Base-by-base conservation (phyloP, 2,888 invertebrate genomes). In the Drosophila merina region DNA sequence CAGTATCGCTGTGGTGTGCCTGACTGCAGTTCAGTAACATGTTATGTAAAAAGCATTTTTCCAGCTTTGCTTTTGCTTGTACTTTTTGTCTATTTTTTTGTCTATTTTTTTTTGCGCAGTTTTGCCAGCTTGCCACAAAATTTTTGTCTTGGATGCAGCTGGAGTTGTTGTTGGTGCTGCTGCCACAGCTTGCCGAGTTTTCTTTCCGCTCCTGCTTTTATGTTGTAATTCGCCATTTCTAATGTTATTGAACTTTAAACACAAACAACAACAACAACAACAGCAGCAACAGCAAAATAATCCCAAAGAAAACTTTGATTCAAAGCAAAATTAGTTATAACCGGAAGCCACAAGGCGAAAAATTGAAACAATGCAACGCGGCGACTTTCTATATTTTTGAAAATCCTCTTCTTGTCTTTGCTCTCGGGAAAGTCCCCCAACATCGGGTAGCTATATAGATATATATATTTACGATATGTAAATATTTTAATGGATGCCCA, bases 31-130 rank as follows among this genome's bases (percentile, higher is more conserved):
- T 90, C 90, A 90, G 90, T 90, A 90, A 90, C 90, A 90, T 89
- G 90, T 90, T 90, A 90, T 89, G 89, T 90, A 90, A 90, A 89
- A 90, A 90, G 82, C 85, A 86, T 90, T 90, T 90, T 89, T 74
- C 74, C 85, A 83, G 81, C 82, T 80, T 77, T 84, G 74, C 64
- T 74, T 75, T 67, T 70, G 48, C 49, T 51, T 56, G 54, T n/a
- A 26, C 49, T 33, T 14, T 56, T 63, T 42, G 20, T 38, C 51
- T 38, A 10, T 58, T 57, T 57, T 52, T 51, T 58, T 59, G 20
- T 20, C 20, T 72, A 33, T 45, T 57, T 38, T 60, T 70, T 71
- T 59, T 50, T 51, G 40, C 33, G 25, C 36, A 49, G 40, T 44
- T 57, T 48, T 56, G 2, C 20, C 31, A 33, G 48, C 52, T 66